Evolutionary conservation across 35 echinoderm and acorn worm species (phyloP).

Genomic region (Amphiura filiformis): DNA sequence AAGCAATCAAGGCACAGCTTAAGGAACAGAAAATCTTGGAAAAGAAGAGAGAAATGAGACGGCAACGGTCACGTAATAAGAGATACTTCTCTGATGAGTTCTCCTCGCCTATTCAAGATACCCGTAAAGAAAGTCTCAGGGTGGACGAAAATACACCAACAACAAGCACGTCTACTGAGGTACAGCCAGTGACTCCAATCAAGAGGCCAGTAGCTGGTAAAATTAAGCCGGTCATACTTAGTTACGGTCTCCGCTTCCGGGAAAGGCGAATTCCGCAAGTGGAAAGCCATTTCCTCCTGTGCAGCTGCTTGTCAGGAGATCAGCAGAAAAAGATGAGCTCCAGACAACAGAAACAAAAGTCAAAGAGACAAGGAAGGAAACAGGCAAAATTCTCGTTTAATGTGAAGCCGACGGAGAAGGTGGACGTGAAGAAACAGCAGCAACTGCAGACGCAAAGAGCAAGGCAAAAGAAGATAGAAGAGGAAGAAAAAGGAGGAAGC

Average conservation of each 20-base stretch:
- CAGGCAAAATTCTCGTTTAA: background rate
- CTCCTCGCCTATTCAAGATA: conserved; percentile 32
- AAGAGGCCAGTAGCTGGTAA: background rate
- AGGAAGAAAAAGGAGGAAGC: background rate
- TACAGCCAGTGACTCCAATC: background rate
- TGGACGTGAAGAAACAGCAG: conserved; percentile 8
- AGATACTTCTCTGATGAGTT: conserved; percentile 53
- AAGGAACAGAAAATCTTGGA: conserved; percentile 56
- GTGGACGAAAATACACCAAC: background rate
- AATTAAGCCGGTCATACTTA: background rate
- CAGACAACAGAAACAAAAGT: conserved; percentile 39
- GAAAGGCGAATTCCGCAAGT: conserved; percentile 45
- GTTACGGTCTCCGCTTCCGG: conserved; percentile 17
- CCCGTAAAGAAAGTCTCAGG: background rate
- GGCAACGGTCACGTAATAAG: conserved; percentile 31
- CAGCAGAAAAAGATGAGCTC: conserved; percentile 57
- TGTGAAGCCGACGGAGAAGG: background rate
- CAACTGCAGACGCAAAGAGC: background rate
- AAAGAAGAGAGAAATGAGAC: conserved; percentile 37
- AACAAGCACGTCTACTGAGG: background rate
- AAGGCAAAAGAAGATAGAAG: background rate
- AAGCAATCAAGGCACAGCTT: conserved; percentile 40
- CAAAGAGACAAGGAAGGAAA: background rate
- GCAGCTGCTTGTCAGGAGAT: conserved; percentile 34
- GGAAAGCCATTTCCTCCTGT: conserved; percentile 44